Evolutionary conservation across 2,888 invertebrate species (phyloP), one percentile per base, ranked within the genome.

Genomic region (Ennomos quercinarius): DNA sequence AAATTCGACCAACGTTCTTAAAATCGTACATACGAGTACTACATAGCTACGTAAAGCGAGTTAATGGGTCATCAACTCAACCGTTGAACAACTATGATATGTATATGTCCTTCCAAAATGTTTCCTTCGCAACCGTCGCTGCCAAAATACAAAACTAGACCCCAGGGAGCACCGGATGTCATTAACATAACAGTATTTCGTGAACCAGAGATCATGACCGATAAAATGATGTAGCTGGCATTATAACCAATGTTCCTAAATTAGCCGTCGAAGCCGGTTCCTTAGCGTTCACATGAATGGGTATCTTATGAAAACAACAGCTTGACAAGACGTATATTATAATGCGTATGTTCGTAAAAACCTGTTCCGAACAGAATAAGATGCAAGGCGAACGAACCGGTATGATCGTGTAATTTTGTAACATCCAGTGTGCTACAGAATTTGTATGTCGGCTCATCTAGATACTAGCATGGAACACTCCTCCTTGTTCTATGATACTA

Each of bases 281-380:
- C 49, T 27, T n/a, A 27, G 48, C 27, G 27, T 47, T 53, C 59
- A 51, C 65, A 67, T 69, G 69, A 69, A 69, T 69, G 69, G 59
- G 65, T 61, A 48, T 47, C 48, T 54, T 54, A 52, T 51, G 45
- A 65, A 58, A 60, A 62, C 60, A 61, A 65, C 57, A 59, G 40
- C 44, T 49, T 46, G 51, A 44, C 45, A 57, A 59, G 52, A 59
- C 45, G 50, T 45, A 58, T 44, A 52, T 53, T 51, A 61, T 44
- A 34, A 54, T 17, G 57, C 60, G 47, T 64, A 64, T 63, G 67
- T 67, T 67, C 46, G 53, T 59, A 54, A 58, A 27, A 69, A 69
- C 67, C 63, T 49, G 69, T 67, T 69, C 36, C 0, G 10, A n/a
- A 27, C 27, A 40, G 45, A 61, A 57, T 52, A 52, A 61, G 61